A percentile compares a stretch with the other conserved stretches of the same genome.
These are phyloP conservation scores for Zosterops japonicus DNA, from an alignment of 2,113 vertebrate species.

Conservation along the genomic window DNA sequence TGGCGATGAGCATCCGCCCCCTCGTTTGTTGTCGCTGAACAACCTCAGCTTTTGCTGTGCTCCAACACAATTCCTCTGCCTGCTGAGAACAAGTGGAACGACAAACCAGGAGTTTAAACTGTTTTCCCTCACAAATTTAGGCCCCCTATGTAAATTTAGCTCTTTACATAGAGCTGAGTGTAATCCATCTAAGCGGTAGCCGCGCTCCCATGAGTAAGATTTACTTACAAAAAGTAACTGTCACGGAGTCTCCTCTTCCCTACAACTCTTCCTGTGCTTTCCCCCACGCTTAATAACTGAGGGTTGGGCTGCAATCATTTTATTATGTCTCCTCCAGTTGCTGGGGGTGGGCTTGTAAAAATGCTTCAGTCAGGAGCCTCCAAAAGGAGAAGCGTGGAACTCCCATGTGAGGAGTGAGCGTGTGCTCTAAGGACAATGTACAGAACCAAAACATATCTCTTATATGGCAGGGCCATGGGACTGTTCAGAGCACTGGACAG, in stretches of 20 bases:
- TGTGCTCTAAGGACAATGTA: fast-evolving
- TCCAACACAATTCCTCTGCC: conserved; percentile 2
- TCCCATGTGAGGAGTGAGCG: fast-evolving
- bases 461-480: fast-evolving
- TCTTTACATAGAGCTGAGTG: background rate
- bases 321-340: background rate
- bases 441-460: background rate
- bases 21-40: conserved; percentile 23
- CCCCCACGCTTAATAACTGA: background rate
- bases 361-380: background rate
- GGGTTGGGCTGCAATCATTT: background rate
- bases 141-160: background rate
- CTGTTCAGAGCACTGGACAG: background rate
- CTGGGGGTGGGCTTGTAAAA: background rate
- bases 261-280: background rate
- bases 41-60: background rate
- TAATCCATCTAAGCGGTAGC: background rate
- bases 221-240: background rate
- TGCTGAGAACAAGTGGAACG: background rate
- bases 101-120: conserved; percentile 13
- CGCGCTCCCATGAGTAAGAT: background rate
- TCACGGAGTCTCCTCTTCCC: background rate
- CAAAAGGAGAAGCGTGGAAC: background rate
- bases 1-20: background rate
- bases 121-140: background rate